Evolutionary conservation across 1,140 invertebrate genomes (phyloP).

Genomic region (Solen grandis): DNA sequence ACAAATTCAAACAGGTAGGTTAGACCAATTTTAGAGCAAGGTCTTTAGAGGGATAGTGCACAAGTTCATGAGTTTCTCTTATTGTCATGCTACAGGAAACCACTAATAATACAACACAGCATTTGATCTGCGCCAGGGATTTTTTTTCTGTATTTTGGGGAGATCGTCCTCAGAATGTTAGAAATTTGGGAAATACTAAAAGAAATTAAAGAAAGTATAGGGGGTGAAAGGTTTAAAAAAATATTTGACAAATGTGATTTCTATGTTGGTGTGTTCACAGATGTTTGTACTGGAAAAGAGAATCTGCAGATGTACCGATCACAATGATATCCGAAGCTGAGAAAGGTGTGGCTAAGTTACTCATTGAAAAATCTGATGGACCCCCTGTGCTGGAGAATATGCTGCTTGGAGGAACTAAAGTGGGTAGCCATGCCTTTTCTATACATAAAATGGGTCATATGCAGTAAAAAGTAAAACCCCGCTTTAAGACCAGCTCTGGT

Average conservation of each 20-base stretch:
- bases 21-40: neutral
- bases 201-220: neutral
- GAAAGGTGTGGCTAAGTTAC: conserved; percentile 37
- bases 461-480: too few species aligned
- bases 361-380: conserved; percentile 20
- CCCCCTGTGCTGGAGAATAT: neutral
- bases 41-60: neutral
- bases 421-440: too few species aligned
- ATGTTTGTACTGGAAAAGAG: conserved; percentile 43
- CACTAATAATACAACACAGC: too few species aligned
- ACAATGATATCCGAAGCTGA: conserved; percentile 31
- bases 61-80: neutral
- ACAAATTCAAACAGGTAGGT: conserved; percentile 22
- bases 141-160: too few species aligned
- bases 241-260: too few species aligned
- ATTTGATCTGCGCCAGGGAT: too few species aligned
- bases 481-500: too few species aligned
- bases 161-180: too few species aligned
- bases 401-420: too few species aligned
- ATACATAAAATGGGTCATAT: too few species aligned
- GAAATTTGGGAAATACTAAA: neutral
- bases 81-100: neutral
- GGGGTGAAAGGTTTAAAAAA: too few species aligned
- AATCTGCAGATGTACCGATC: neutral
- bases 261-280: too few species aligned